phyloP scores from a whole-genome alignment of 2,888 invertebrate species.

The Cataglyphis cursor region DNA sequence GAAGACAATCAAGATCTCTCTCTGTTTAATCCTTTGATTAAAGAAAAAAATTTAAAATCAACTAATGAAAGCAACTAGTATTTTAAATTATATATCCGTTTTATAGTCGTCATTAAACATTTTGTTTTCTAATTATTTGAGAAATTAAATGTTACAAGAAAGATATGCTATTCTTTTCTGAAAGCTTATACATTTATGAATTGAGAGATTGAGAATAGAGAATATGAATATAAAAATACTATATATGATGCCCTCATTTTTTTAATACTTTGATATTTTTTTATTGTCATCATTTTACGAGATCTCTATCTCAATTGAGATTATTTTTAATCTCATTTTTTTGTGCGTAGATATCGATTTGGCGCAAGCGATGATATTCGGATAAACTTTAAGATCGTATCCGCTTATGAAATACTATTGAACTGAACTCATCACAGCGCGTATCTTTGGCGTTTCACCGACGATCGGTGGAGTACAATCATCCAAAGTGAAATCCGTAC shows the following conservation, averaged over 20 bases:
- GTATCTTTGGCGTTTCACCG: conserved; percentile 63
- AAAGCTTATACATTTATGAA: neutral
- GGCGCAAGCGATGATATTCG: conserved; percentile 25
- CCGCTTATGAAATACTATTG: conserved; percentile 62
- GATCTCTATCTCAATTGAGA: neutral
- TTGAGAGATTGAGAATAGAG: neutral
- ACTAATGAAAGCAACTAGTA: neutral
- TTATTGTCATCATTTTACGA: neutral
- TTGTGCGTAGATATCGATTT: neutral
- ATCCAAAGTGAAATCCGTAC: conserved; percentile 80
- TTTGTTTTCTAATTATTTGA: neutral
- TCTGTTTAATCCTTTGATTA: conserved; percentile 42
- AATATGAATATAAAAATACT: neutral
- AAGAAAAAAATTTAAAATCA: conserved; percentile 17
- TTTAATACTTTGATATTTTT: neutral
- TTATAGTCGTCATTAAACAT: conserved; percentile 10
- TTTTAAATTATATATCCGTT: conserved; percentile 16
- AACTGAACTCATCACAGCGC: conserved; percentile 59
- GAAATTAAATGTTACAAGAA: neutral
- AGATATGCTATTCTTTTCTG: neutral
- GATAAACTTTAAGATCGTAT: conserved; percentile 44
- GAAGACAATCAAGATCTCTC: conserved; percentile 42
- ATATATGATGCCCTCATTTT: neutral
- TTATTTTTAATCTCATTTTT: neutral
- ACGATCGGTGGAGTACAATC: conserved; percentile 74